Evolutionary conservation across 2,888 invertebrate species (phyloP).

Genomic region (Dynastes grantii): DNA sequence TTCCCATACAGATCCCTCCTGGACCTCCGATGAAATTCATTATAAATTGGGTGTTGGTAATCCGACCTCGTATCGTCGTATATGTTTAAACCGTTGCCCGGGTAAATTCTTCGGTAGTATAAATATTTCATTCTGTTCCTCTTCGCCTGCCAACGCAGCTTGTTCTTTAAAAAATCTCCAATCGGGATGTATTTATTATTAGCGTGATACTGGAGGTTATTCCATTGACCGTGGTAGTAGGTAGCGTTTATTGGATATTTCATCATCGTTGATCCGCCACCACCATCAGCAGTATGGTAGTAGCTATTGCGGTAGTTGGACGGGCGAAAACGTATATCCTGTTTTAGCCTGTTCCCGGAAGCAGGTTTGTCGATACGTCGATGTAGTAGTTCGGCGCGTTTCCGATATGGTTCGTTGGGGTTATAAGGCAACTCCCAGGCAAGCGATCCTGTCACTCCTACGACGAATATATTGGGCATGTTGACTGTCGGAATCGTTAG

Average conservation of each 20-base stretch:
- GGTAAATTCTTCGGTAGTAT: conserved; percentile 24
- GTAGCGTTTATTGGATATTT: conserved; percentile 43
- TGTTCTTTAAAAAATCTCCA: conserved; percentile 17
- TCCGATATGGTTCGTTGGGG: conserved; percentile 36
- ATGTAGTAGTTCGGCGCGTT: conserved; percentile 38
- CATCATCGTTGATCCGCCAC: conserved; percentile 6
- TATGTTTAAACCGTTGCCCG: conserved; percentile 12
- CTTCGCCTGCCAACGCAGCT: conserved; percentile 22
- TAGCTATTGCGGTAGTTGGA: conserved; percentile 24
- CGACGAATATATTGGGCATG: conserved; percentile 75
- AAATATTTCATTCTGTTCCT: conserved; percentile 37
- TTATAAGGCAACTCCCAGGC: conserved; percentile 83
- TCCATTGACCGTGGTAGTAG: conserved; percentile 17
- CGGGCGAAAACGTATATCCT: conserved; percentile 44
- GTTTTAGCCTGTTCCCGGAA: conserved; percentile 39
- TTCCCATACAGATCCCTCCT: conserved; percentile 42
- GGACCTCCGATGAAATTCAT: conserved; percentile 39
- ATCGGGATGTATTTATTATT: conserved; percentile 15
- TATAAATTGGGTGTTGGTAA: conserved; percentile 43
- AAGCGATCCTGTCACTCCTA: conserved; percentile 83
- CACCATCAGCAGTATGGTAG: neutral
- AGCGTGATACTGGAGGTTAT: neutral
- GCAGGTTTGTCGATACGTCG: conserved; percentile 45
- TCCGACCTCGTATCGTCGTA: conserved; percentile 34
- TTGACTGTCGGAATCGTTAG: conserved; percentile 74